Evolutionary conservation across 2,888 invertebrate species (phyloP).

Genomic region (Ophion ventricosus): DNA sequence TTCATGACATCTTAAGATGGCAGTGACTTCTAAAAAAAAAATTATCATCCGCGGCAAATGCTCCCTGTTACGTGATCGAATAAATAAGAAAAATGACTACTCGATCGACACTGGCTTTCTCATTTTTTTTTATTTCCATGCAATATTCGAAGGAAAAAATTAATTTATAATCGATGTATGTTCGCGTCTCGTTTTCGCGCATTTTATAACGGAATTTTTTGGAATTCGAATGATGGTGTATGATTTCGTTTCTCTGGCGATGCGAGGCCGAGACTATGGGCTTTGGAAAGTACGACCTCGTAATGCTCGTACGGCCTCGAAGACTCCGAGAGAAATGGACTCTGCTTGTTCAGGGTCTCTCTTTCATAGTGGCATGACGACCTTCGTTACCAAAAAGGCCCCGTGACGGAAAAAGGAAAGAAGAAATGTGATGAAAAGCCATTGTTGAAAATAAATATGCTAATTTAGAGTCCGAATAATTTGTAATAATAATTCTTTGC

Average conservation of each 20-base stretch:
- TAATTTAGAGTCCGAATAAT: not conserved
- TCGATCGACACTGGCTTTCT: not conserved
- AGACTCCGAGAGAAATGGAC: conserved; percentile 58
- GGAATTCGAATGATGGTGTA: conserved; percentile 15
- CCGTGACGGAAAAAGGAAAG: conserved; percentile 10
- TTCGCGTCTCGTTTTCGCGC: conserved; percentile 6
- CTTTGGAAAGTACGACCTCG: conserved; percentile 65
- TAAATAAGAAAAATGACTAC: too few relatives aligned
- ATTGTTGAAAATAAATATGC: not conserved
- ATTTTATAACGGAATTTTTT: conserved; percentile 47
- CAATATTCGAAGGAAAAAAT: too few relatives aligned
- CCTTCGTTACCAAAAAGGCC: conserved; percentile 53
- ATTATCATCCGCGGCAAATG: too few relatives aligned
- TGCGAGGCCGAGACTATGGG: conserved; percentile 25
- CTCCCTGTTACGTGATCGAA: too few relatives aligned
- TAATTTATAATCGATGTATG: not conserved
- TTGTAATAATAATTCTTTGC: not conserved
- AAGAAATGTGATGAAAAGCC: not conserved
- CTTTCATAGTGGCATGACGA: conserved; percentile 37
- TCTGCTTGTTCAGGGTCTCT: conserved; percentile 26
- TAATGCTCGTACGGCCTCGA: conserved; percentile 46
- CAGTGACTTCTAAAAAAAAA: too few relatives aligned
- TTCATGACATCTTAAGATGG: too few relatives aligned
- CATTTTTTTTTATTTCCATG: not conserved
- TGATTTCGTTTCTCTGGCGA: conserved; percentile 25